A percentile compares a stretch with the other conserved stretches of the same genome.
phyloP scores from a whole-genome alignment of 2,888 invertebrate genomes.

The Drosophila borborema region DNA sequence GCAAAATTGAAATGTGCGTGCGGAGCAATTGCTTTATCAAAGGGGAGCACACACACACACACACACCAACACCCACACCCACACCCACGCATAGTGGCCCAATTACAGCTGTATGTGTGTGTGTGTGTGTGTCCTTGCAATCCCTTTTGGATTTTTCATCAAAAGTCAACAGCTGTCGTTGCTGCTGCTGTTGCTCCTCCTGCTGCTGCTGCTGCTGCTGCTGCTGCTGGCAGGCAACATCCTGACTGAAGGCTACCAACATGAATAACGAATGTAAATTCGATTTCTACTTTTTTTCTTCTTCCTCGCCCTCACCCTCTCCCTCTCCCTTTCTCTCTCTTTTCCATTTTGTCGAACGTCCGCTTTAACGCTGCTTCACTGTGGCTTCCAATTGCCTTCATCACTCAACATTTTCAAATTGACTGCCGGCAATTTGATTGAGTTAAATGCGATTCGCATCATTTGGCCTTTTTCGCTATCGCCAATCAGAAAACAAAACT shows the following conservation, averaged over 20 bases:
- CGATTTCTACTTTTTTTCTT: slow-evolving; percentile 38
- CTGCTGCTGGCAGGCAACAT: slow-evolving; percentile 6
- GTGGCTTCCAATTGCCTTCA: neutral
- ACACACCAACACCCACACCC: neutral
- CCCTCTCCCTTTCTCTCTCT: too few relatives aligned
- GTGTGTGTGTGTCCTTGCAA: slow-evolving; percentile 44
- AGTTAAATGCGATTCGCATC: neutral
- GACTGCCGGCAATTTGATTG: neutral
- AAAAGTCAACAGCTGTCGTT: slow-evolving; percentile 38
- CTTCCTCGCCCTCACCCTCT: too few relatives aligned
- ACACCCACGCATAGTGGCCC: slow-evolving; percentile 20
- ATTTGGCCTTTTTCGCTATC: neutral
- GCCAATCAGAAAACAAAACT: slow-evolving; percentile 1
- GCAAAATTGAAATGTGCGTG: slow-evolving; percentile 69
- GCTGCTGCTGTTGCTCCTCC: slow-evolving; percentile 1
- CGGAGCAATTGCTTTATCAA: slow-evolving; percentile 54
- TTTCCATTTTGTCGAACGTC: slow-evolving; percentile 1
- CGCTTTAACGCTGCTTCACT: neutral
- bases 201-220: slow-evolving; percentile 2
- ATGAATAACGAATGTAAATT: slow-evolving; percentile 50
- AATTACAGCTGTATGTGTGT: slow-evolving; percentile 39
- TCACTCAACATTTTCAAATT: slow-evolving; percentile 1
- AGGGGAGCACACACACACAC: slow-evolving; percentile 7
- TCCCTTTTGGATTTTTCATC: slow-evolving; percentile 16
- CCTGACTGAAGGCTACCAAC: slow-evolving; percentile 14